A percentile compares a stretch with the other conserved stretches of the same genome.
phyloP scores from a whole-genome alignment of 2,113 vertebrate genomes.

The Mormoops blainvillei region DNA sequence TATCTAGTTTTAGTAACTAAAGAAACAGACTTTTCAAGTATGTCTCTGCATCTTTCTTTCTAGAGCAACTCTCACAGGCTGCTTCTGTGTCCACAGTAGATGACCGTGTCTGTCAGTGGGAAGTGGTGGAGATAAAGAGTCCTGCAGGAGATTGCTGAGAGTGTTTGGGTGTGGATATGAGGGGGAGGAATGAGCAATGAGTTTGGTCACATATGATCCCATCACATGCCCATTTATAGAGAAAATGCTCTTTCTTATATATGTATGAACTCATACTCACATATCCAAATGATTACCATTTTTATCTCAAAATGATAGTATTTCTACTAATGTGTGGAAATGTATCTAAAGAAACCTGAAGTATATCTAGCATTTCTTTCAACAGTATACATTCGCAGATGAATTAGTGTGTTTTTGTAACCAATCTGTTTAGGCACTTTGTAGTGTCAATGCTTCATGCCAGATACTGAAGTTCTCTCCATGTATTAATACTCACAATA shows the following conservation, averaged over 20 bases:
- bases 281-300: background rate
- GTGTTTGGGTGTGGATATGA: background rate
- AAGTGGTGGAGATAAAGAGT: background rate
- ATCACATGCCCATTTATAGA: background rate
- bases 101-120: background rate
- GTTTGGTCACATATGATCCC: background rate
- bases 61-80: background rate
- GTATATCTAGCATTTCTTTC: constrained; percentile 10
- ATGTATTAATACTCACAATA: background rate
- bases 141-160: background rate
- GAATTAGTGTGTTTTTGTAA: background rate
- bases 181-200: background rate
- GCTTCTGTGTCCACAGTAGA: background rate
- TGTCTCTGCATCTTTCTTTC: background rate
- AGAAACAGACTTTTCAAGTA: background rate
- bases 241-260: background rate
- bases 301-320: constrained; percentile 4
- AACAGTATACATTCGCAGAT: background rate
- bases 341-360: background rate
- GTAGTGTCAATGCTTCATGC: background rate
- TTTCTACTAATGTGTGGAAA: background rate
- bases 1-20: background rate
- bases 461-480: fast-evolving
- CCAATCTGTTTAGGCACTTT: background rate
- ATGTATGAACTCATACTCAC: background rate